These are phyloP conservation scores for Sinotaia quadrata DNA, from an alignment of 2,888 invertebrate genomes.

Conservation along the genomic window DNA sequence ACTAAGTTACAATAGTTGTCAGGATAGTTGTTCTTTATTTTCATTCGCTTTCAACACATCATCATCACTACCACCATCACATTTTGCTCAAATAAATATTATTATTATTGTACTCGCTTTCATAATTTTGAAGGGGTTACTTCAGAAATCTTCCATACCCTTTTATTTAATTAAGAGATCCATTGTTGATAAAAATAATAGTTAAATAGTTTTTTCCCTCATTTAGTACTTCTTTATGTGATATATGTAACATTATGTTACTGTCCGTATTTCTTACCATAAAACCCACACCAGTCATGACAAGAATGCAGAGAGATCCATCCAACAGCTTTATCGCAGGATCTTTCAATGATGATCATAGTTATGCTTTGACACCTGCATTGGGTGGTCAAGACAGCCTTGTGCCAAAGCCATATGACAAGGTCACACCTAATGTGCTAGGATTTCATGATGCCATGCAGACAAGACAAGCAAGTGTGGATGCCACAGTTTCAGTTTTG, in stretches of 20 bases:
- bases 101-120: no score
- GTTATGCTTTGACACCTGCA: conserved; percentile 23
- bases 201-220: no score
- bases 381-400: conserved; percentile 7
- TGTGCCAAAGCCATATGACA: not conserved
- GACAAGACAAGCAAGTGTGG: not conserved
- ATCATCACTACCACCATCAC: no score
- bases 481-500: not conserved
- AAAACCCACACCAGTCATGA: not conserved
- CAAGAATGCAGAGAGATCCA: not conserved
- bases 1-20: no score
- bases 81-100: no score
- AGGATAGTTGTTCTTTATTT: no score
- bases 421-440: not conserved
- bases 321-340: conserved; percentile 14
- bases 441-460: not conserved
- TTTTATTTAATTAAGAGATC: no score
- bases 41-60: no score
- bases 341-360: conserved; percentile 27
- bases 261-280: not conserved
- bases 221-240: no score
- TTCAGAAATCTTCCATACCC: no score
- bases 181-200: no score
- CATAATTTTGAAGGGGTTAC: no score
- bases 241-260: not conserved